phyloP scores from a whole-genome alignment of 1,140 invertebrate species.

The Rhopalosiphum padi region DNA sequence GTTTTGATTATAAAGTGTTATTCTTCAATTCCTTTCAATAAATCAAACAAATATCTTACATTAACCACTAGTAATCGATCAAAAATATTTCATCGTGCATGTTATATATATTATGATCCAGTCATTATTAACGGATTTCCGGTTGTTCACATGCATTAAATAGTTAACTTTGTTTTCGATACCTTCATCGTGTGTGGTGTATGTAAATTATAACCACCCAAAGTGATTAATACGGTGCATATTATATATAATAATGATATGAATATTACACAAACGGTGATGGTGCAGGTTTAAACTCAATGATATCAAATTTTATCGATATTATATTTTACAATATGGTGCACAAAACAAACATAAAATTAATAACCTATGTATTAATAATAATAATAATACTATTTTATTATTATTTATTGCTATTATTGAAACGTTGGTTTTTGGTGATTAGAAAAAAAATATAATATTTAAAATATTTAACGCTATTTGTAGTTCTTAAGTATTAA shows the following conservation, averaged over 20 bases:
- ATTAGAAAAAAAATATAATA: not conserved
- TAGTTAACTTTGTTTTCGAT: not conserved
- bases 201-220: slow-evolving; percentile 1
- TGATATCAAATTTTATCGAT: not conserved
- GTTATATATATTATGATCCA: not conserved
- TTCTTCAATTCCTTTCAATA: not conserved
- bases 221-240: not conserved
- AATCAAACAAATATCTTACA: not conserved
- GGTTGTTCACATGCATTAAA: not conserved
- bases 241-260: not conserved
- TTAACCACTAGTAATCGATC: not conserved
- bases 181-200: not conserved
- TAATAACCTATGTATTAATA: not conserved
- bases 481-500: not conserved
- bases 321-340: not conserved
- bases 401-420: not conserved
- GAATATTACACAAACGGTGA: not conserved
- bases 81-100: not conserved
- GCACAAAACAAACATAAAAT: not conserved
- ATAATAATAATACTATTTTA: not conserved
- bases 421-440: not conserved
- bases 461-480: not conserved
- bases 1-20: not conserved
- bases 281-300: not conserved
- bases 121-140: not conserved